phyloP scores from a whole-genome alignment of 1,140 invertebrate genomes.

The Zaprionus davidi region DNA sequence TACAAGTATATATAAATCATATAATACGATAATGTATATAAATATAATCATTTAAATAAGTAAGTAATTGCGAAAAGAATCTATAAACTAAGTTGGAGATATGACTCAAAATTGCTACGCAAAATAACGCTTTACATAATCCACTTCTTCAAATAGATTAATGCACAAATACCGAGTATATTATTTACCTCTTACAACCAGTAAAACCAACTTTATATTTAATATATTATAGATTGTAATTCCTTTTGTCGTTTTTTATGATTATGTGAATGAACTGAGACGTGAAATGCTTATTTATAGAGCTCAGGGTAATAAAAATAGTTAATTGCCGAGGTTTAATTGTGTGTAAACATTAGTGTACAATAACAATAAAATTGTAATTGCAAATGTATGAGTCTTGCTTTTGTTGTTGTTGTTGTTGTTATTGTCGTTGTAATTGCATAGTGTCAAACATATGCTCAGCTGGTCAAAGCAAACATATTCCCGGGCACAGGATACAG shows the following conservation, averaged over 20 bases:
- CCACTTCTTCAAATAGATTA: not conserved
- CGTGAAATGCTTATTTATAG: slow-evolving; percentile 41
- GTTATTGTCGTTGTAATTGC: slow-evolving; percentile 20
- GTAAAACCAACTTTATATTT: not conserved
- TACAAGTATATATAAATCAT: too few relatives aligned
- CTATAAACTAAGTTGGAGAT: too few relatives aligned
- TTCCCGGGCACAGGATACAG: slow-evolving; percentile 38
- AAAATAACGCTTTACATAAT: not conserved
- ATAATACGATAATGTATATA: too few relatives aligned
- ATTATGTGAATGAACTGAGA: slow-evolving; percentile 26
- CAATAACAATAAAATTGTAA: slow-evolving; percentile 42
- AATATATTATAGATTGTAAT: slow-evolving; percentile 8
- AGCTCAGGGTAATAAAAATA: slow-evolving; percentile 36
- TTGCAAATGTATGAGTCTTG: slow-evolving; percentile 3
- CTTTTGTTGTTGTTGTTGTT: not conserved
- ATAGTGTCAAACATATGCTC: slow-evolving; percentile 57
- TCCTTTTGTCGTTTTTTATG: slow-evolving; percentile 22
- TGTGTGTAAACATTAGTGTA: slow-evolving; percentile 47
- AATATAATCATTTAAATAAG: too few relatives aligned
- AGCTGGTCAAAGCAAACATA: slow-evolving; percentile 35
- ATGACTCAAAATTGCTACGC: too few relatives aligned
- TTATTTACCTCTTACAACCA: not conserved
- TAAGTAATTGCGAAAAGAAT: too few relatives aligned
- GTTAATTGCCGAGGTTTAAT: slow-evolving; percentile 50
- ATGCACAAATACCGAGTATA: not conserved